Evolutionary conservation across 2,113 vertebrate genomes (phyloP), one percentile per base, ranked within the genome.

Genomic region (Hippolais icterina): DNA sequence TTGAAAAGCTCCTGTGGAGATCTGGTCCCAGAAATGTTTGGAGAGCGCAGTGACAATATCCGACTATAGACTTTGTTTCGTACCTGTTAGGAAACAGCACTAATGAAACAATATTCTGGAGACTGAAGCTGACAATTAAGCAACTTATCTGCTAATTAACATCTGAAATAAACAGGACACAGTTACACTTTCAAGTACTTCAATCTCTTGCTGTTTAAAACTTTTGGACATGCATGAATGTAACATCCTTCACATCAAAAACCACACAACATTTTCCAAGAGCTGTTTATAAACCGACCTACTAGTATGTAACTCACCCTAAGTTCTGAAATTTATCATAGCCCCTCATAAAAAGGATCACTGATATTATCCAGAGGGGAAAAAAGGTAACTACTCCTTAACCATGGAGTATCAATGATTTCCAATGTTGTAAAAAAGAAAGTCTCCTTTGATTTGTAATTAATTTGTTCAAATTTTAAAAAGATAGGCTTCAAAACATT

Each of bases 1-100:
- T 98, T 99, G 82, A 99, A 99, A 53, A 99, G 98, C 63, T 99
- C 99, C 97, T 99, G 99, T 1, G 99, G 99, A 14, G 99, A 99
- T 78, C 99, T 98, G 16, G 98, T 99, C 54, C 98, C 99, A 41
- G 99, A 98, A 75, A 99, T 97, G 96, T 98, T 98, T 90, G 99
- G 98, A 35, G 99, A 99, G 72, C 98, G 98, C 75, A 99, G 98
- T 23, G 99, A 98, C 94, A 99, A 79, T 93, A 99, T 98, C 87
- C 98, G 98, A 75, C 98, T 99, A 50, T 99, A 99, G 2, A 99
- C 98, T 97, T 99, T 99, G 96, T 99, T 99, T 96, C 99, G 98
- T 88, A 97, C 98, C 99, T 99, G 97, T 63, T 49, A 93, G 63
- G 92, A 92, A 91, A 41, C 23, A 97, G 18, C 54, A 92, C 78